Base-by-base conservation (phyloP, 2,888 invertebrate species). In the Trachelus stipa region DNA sequence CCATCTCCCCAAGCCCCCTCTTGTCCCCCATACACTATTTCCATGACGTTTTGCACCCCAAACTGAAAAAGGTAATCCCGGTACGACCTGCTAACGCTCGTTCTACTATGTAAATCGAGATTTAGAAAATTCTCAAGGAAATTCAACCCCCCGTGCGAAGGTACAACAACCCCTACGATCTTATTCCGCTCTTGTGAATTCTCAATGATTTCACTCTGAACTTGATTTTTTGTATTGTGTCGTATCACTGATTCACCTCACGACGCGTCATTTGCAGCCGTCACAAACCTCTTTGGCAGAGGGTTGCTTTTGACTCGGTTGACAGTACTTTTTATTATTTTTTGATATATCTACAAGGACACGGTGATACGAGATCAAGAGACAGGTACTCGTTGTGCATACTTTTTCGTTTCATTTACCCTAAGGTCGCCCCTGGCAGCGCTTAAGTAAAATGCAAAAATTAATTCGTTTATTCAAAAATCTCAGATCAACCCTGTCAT, bases 151-250 rank as follows among this genome's bases (percentile, higher is more conserved):
- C 12, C 40, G 2, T 23, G 56, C 56, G 56, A 56, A 9, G 9
- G 23, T 2, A 9, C 23, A 0, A 23, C 56, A 23, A 56, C 4
- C 31, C 33, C 34, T 6, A 11, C 37, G 30, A 9, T 30, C 15
- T 69, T 71, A 75, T 75, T 34, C 33, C 15, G 6, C 33, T 12
- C 68, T 30, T 15, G 68, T 34, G 71, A 77, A 77, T 75, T 77
- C 71, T 40, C 75, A 40, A 75, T 77, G 77, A 77, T 12, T 77
- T 77, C 73, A 69, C 75, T 33, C 71, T 56, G 37, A 69, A 77
- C n/a, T 73, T 15, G 35, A 77, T 77, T 35, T 69, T 30, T 76
- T 11, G 1, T 9, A 12, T 4, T 9, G 23, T 23, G 23, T 11
- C 56, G 9, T 23, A 23, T 23, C 23, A 23, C 23, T 23, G 56